Evolutionary conservation across 2,888 invertebrate species (phyloP).

Genomic region (Xylota sylvarum): DNA sequence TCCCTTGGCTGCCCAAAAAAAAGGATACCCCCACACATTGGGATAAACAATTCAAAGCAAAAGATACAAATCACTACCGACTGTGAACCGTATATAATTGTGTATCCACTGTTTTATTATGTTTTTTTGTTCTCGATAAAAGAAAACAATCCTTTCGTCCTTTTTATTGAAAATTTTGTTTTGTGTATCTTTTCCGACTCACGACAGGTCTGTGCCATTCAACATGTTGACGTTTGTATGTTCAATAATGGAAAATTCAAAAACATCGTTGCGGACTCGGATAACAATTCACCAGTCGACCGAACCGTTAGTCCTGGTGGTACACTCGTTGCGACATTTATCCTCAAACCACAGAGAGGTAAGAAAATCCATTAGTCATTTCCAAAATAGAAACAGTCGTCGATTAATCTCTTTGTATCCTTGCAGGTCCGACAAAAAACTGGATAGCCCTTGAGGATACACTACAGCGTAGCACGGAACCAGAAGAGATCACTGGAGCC

Average conservation of each 20-base stretch:
- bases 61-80: neutral
- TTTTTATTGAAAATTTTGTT: conserved; percentile 10
- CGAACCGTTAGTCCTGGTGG: conserved; percentile 87
- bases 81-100: neutral
- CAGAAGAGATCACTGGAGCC: conserved; percentile 85
- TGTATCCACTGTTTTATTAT: neutral
- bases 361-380: conserved; percentile 64
- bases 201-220: conserved; percentile 92
- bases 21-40: neutral
- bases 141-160: neutral
- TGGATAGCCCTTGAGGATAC: conserved; percentile 96
- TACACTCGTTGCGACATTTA: conserved; percentile 88
- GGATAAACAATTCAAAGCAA: neutral
- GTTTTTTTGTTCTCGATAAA: conserved; percentile 14
- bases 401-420: neutral
- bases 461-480: conserved; percentile 89
- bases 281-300: conserved; percentile 84
- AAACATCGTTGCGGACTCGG: conserved; percentile 92
- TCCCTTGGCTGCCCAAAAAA: neutral
- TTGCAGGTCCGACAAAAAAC: conserved; percentile 91
- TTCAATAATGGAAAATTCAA: conserved; percentile 97
- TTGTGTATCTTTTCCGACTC: neutral
- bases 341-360: conserved; percentile 89
- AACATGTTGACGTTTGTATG: conserved; percentile 97
- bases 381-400: neutral